Base-by-base conservation (phyloP, 2,888 invertebrate genomes). In the Synergus japonicus region DNA sequence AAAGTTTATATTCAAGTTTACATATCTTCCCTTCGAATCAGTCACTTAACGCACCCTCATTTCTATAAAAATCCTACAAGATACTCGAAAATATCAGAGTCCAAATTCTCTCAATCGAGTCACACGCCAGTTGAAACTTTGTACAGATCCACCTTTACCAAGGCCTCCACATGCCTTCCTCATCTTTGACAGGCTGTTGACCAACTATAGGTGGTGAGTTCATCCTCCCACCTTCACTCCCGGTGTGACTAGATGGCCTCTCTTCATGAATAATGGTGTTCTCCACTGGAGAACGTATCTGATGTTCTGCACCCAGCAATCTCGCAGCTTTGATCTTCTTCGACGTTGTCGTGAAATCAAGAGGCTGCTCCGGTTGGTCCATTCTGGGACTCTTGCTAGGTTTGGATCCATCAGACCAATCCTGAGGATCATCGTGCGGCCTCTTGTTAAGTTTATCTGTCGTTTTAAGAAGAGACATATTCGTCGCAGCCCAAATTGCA, bases 151-250 rank as follows among this genome's bases (percentile, higher is more conserved):
- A 15, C 10, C 15, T 85, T 87, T 90, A 92, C 92, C 92, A 92
- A 22, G 92, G 92, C 76, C 92, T 87, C 92, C 92, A 92, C 92
- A 92, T 92, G 66, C 90, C 89, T 79, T 92, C 92, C 76, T 92
- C 92, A 81, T 92, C 92, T 76, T 90, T 91, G 46, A 90, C 88
- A 4, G 89, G 87, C 79, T 90, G 91, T 44, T 87, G 87, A 0
- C 83, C 82, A n/a, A 81, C 84, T 0, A 87, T 79, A 2, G 87
- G 86, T 82, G 87, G 60, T 84, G 89, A 88, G 8, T 86, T 87
- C 80, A 89, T 87, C 37, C 86, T 87, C 0, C 87, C 82, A 43
- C 85, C 83, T 22, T 89, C 90, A 78, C 83, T 82, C 37, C 84
- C 87, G 43, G 86, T 81, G 46, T 88, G 89, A 87, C 89, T 89